Conservation (phyloP, 2,113 vertebrate species). For the Mohoua ochrocephala region DNA sequence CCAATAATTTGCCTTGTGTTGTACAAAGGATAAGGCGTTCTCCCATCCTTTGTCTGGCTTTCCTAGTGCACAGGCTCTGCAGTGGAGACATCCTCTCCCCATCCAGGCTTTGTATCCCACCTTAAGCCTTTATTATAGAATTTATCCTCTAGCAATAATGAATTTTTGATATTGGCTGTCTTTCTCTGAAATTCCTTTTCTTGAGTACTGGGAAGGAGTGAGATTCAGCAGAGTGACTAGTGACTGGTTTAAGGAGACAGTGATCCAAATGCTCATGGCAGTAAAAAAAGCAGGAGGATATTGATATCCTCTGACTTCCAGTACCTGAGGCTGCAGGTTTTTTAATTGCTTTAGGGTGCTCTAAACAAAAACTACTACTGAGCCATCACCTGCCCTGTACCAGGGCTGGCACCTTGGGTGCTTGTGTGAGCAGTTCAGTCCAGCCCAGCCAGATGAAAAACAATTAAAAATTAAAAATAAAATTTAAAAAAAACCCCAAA, state of each 20-base stretch:
- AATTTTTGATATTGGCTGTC: background rate
- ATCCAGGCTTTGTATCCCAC: background rate
- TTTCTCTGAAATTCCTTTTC: background rate
- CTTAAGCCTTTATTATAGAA: background rate
- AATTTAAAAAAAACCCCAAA: background rate
- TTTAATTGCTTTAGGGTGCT: background rate
- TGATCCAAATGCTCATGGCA: background rate
- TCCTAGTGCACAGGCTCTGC: background rate
- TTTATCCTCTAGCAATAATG: background rate
- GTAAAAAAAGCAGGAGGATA: background rate
- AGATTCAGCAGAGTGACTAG: background rate
- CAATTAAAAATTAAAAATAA: background rate
- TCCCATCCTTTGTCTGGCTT: background rate
- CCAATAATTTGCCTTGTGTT: background rate
- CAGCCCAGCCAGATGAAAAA: background rate
- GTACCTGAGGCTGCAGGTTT: background rate
- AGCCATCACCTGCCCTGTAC: background rate
- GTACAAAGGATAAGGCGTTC: slow-evolving; percentile 4
- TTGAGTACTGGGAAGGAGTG: background rate
- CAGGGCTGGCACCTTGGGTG: background rate
- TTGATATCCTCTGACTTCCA: background rate
- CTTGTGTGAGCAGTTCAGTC: background rate
- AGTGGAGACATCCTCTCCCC: background rate
- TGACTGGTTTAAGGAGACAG: background rate
- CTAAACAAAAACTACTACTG: background rate